Evolutionary conservation across 2,888 invertebrate genomes (phyloP), one percentile per base, ranked within the genome.

Genomic region (Eupithecia dodoneata): DNA sequence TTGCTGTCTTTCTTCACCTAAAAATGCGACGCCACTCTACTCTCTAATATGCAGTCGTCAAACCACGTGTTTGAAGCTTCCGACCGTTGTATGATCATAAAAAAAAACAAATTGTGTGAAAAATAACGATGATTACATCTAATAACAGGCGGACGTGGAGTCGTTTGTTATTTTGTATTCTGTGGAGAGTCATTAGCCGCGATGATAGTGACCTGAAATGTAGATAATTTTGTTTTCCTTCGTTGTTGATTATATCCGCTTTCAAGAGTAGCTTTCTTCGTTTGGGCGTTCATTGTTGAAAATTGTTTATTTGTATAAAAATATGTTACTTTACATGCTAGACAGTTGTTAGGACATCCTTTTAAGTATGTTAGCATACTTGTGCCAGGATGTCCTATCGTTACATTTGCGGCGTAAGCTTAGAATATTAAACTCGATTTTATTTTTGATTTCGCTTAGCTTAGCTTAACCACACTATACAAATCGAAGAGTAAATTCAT

Each of bases 71-170:
- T 45, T 13, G 49, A 70, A 70, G 72, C 79, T 76, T 72, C 72
- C 70, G 63, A 77, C 75, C 55, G 66, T 55, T 88, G 89, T 90
- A 90, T 88, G 63, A 63, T 30, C 63, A 63, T 63, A 63, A 63
- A 63, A 91, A 93, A 92, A 93, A 94, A 93, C 90, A 93, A 93
- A 94, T 93, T 94, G 94, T 94, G 95, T 94, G 94, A 94, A 95
- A 94, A 94, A 94, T 94, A 93, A 94, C 93, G 91, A 94, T 94
- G 94, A 94, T 95, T 94, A 94, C 92, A 88, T 91, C 89, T 93
- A 94, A 94, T 94, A 93, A 94, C 90, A 72, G 89, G 83, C 88
- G 87, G 91, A 88, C 88, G 88, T 88, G 87, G 55, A 88, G 89
- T 88, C 88, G 90, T 90, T 90, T 92, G 93, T 93, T 92, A 72